Evolutionary conservation across 2,888 invertebrate genomes (phyloP), one percentile per base, ranked within the genome.

Genomic region (Brachyptera putata): DNA sequence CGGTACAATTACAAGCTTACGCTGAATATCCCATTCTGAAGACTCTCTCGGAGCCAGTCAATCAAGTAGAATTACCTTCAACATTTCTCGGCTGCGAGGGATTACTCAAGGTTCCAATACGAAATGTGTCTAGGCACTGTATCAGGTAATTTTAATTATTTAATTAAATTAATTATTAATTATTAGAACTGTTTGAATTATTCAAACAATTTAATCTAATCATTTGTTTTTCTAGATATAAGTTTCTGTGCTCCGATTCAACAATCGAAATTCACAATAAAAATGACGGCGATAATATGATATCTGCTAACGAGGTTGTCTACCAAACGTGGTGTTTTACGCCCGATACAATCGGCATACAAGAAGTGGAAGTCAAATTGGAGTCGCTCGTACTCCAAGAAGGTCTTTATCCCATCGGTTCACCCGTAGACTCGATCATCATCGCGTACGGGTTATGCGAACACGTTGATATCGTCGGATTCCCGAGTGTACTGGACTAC

Each of bases 1-100:
- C 68, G 5, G 68, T 79, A 37, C 72, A 71, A 61, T 68, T 79
- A 30, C 73, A 72, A 57, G 77, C 75, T 39, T 73, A 71, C 58
- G 70, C 74, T 1, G 76, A 75, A 63, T 63, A 70, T 58, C 75
- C 76, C 0, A 65, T 66, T 36, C 57, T 78, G 13, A 63, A 63
- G 22, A 68, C 77, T 18, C 73, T 71, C 16, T 58, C 68, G 11
- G 63, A 70, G 2, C 53, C 30, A n/a, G 36, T 34, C 1, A 72
- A 76, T 64, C 56, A 56, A 7, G 67, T 80, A 2, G 64, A 57
- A 21, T 76, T 78, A 58, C 68, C 69, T 14, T 64, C 72, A 7
- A 71, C 73, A 4, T 72, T 75, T 65, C 71, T 75, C 1, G 70
- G 71, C 37, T 75, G 74, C 61, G 68, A 72, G 37, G 69, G 71